These are phyloP conservation scores for Spinus olivaceus DNA, from an alignment of 2,797 vertebrate species.

Conservation along the genomic window DNA sequence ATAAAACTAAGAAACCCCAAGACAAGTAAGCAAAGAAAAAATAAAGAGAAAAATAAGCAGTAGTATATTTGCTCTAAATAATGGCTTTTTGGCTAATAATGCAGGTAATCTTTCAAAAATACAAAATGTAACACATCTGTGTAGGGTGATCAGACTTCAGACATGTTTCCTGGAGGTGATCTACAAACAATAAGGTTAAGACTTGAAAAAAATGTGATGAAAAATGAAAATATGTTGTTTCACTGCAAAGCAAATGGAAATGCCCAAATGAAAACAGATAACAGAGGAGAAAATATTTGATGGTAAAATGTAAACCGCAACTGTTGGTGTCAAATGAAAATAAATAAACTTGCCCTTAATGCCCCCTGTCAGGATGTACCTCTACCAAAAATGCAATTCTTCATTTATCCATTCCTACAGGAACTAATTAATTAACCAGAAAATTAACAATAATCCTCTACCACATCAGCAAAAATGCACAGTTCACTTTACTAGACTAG, in stretches of 20 bases:
- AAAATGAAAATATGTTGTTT: neutral
- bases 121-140: neutral
- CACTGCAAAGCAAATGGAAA: neutral
- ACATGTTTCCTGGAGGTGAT: neutral
- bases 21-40: neutral
- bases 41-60: neutral
- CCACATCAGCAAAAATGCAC: neutral
- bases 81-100: neutral
- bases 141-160: neutral
- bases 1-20: neutral
- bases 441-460: neutral
- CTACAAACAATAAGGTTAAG: neutral
- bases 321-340: neutral
- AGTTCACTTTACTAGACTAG: neutral
- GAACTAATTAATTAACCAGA: neutral
- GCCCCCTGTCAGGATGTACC: neutral
- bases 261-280: neutral
- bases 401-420: neutral
- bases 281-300: neutral
- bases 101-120: neutral
- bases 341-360: neutral
- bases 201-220: neutral
- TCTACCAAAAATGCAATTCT: neutral
- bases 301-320: neutral
- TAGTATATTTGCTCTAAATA: neutral